These are phyloP conservation scores for Potorous gilbertii DNA, from an alignment of 2,797 vertebrate species.

Conservation along the genomic window DNA sequence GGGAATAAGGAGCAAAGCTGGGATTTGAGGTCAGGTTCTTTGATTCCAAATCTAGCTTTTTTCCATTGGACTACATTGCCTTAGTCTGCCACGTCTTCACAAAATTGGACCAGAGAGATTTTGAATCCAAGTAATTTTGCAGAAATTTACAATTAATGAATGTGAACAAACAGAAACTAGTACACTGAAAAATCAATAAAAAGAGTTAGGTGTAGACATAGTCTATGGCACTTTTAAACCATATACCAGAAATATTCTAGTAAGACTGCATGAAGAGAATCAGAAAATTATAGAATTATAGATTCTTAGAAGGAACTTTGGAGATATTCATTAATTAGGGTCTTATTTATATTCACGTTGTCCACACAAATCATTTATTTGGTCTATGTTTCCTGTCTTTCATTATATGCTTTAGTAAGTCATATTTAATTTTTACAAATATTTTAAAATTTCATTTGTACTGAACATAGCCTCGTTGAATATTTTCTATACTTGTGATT, in stretches of 20 bases:
- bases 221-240: background rate
- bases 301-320: background rate
- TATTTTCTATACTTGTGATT: conserved; percentile 42
- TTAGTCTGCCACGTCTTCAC: background rate
- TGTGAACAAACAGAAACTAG: background rate
- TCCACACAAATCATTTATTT: conserved; percentile 4
- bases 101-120: background rate
- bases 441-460: conserved; percentile 17
- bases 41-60: background rate
- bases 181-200: background rate
- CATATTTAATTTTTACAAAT: conserved; percentile 1
- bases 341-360: background rate
- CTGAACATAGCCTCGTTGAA: background rate
- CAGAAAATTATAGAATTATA: background rate
- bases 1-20: background rate
- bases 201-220: background rate
- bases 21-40: background rate
- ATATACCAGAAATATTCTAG: background rate
- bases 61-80: background rate
- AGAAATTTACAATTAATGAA: background rate
- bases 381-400: background rate
- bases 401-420: conserved; percentile 22
- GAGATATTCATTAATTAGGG: background rate
- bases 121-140: background rate
- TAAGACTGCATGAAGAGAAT: background rate